Evolutionary conservation across 2,888 invertebrate genomes (phyloP).

Genomic region (Petrolisthes cinctipes): DNA sequence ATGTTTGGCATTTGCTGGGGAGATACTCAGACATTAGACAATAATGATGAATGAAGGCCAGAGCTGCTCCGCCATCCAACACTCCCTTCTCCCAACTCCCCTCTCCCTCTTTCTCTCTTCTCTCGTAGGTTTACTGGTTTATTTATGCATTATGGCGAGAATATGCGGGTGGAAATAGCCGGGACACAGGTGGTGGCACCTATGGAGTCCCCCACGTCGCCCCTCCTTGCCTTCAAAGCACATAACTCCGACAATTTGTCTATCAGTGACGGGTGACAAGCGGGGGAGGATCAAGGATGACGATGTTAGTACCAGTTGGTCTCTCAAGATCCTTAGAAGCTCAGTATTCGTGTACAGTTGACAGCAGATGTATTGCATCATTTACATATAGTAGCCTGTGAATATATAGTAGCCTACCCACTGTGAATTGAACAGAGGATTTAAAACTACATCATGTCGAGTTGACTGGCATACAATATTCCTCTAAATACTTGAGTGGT

Average conservation of each 20-base stretch:
- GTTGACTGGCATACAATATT: no score
- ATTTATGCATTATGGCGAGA: conserved; percentile 22
- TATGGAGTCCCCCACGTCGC: background rate
- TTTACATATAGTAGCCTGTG: no score
- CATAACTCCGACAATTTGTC: conserved; percentile 20
- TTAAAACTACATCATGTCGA: no score
- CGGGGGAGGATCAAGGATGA: background rate
- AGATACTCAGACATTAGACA: no score
- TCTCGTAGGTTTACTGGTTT: conserved; percentile 12
- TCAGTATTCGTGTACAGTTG: no score
- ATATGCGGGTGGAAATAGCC: conserved; percentile 20
- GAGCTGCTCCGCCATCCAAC: background rate
- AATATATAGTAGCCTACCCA: no score
- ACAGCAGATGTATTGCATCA: no score
- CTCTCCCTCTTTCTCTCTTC: conserved; percentile 27
- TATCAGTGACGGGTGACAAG: background rate
- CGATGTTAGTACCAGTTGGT: background rate
- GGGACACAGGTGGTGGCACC: conserved; percentile 17
- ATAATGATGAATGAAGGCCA: no score
- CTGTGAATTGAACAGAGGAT: no score
- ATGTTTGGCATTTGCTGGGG: no score
- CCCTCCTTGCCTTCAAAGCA: background rate
- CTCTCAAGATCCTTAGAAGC: no score
- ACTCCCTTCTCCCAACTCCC: background rate
- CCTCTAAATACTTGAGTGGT: no score